Conservation (phyloP, 1,140 invertebrate species). For the Macrostomum lignano region DNA sequence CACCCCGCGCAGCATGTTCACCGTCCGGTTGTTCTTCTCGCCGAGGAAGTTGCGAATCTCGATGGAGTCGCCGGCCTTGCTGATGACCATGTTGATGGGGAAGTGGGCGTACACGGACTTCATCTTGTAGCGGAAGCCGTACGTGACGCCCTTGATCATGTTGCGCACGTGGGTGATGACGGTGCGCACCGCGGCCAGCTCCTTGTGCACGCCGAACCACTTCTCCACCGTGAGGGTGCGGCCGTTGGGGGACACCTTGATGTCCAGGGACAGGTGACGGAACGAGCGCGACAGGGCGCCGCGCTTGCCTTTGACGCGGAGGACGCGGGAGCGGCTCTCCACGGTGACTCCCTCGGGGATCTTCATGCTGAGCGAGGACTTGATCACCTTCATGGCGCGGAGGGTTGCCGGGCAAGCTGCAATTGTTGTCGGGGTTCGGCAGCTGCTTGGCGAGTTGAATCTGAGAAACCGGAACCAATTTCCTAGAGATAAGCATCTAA, state of each 20-base stretch:
- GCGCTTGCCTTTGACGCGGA: conserved; percentile 75
- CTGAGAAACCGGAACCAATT: no score
- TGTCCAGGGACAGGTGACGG: conserved; percentile 75
- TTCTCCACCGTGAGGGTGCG: conserved; percentile 67
- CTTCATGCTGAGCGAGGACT: neutral
- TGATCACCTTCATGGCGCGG: conserved; percentile 5
- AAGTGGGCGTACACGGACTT: conserved; percentile 97
- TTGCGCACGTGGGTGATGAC: conserved; percentile 95
- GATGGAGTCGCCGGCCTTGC: conserved; percentile 32
- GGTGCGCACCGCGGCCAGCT: conserved; percentile 80
- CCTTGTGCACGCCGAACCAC: conserved; percentile 94
- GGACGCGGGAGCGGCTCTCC: conserved; percentile 53
- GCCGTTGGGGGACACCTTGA: conserved; percentile 33
- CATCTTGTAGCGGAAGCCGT: conserved; percentile 97
- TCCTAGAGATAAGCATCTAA: no score
- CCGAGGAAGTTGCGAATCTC: conserved; percentile 89
- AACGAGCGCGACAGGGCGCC: conserved; percentile 62
- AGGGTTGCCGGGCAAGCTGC: no score
- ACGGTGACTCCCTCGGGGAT: conserved; percentile 36
- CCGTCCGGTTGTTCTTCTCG: conserved; percentile 76
- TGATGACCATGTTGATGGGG: conserved; percentile 94
- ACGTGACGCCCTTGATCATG: conserved; percentile 67
- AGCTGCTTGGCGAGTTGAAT: no score
- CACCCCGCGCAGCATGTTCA: conserved; percentile 77
- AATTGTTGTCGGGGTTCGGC: no score